Base-by-base conservation (phyloP, 2,797 vertebrate species). In the Platalea minor region DNA sequence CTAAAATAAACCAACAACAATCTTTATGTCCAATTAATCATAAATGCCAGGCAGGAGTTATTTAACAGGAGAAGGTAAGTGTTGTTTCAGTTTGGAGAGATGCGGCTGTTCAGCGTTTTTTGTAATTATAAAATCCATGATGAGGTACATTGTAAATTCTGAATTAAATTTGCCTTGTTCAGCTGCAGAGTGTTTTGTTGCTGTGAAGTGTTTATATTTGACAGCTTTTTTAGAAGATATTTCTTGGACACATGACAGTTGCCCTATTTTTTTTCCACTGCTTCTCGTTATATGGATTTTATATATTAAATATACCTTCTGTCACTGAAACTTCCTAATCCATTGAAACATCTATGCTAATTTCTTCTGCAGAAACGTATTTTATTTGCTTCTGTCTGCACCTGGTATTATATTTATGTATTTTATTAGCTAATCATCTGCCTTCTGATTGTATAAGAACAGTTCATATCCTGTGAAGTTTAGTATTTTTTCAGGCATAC, bases 301-400 rank as follows among this genome's bases (percentile, higher is more conserved):
- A 39, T 95, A 20, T 86, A 53, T 93, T 68, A 95, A 78, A 78
- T 95, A 92, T 45, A 84, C 80, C 67, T 90, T 88, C 90, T 94
- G 83, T 91, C 88, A 86, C 50, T 73, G 86, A 86, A 90, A 72
- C 70, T 80, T 91, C 33, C 24, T 95, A 90, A 96, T 95, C 89
- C 83, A 31, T 35, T 90, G 80, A 72, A 96, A 78, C 48, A 90
- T 74, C 93, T 93, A 9, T 69, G 74, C 33, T 94, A 93, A 81
- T 90, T 54, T 89, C 56, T 83, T 91, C 63, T 89, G 90, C 37
- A 65, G 85, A 83, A 93, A 81, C 6, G 2, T 88, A 31, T 84
- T 88, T 93, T 84, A 78, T 80, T 91, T 93, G 60, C 80, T 92
- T 88, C 88, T 86, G 28, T 75, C 74, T 82, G 39, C 84, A 88